phyloP scores from a whole-genome alignment of 2,113 vertebrate genomes.

The Centrocercus urophasianus region DNA sequence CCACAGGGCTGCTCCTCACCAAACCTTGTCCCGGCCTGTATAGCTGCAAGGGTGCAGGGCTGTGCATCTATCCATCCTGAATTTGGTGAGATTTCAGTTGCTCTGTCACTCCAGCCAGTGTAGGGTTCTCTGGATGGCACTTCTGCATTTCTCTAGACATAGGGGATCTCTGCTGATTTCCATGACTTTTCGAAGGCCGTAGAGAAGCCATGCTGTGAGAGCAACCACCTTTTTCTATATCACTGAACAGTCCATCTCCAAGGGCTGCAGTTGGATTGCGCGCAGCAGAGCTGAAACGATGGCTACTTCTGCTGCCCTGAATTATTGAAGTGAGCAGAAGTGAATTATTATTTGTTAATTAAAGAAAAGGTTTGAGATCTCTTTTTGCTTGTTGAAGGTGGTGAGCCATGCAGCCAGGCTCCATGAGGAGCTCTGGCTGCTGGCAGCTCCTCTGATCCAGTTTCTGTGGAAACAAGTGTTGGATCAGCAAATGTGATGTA shows the following conservation, averaged over 20 bases:
- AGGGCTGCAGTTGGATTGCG: background rate
- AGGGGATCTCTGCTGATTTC: background rate
- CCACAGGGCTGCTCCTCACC: background rate
- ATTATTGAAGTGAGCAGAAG: background rate
- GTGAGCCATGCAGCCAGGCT: fast-evolving
- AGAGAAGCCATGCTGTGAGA: fast-evolving
- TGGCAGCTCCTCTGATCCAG: background rate
- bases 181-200: background rate
- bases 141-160: background rate
- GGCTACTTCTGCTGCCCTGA: background rate
- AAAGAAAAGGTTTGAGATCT: fast-evolving
- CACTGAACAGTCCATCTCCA: background rate
- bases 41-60: background rate
- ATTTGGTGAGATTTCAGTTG: background rate
- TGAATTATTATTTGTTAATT: background rate
- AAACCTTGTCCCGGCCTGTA: background rate
- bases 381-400: background rate
- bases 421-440: background rate
- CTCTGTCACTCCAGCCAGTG: background rate
- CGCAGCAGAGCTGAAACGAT: background rate
- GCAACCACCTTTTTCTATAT: background rate
- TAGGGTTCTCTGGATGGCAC: background rate
- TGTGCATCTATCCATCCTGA: background rate
- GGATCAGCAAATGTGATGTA: constrained; percentile 33
- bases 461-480: background rate